Conservation (phyloP, 2,113 vertebrate genomes). For the Ptychochromis oligacanthus region DNA sequence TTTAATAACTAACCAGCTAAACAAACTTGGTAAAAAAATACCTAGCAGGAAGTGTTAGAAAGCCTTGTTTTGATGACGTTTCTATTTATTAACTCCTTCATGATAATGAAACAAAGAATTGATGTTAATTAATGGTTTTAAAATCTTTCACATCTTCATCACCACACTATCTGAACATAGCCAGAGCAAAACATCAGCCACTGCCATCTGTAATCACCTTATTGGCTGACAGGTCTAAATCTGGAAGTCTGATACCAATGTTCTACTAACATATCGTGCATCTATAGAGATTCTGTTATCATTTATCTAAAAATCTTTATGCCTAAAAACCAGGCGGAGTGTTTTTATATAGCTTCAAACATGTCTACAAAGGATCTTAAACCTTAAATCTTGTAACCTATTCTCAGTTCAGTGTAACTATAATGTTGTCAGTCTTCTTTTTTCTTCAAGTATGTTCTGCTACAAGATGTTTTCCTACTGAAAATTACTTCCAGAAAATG, state of each 20-base stretch:
- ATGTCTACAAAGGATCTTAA: not conserved
- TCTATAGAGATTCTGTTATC: not conserved
- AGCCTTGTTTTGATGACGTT: not conserved
- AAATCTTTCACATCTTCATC: not conserved
- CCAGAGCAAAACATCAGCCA: not conserved
- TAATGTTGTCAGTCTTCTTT: slow-evolving; percentile 3
- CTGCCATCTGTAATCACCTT: not conserved
- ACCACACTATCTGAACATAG: not conserved
- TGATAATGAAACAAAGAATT: not conserved
- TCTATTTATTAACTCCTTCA: not conserved
- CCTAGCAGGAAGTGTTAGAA: not conserved
- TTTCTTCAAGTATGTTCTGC: not conserved
- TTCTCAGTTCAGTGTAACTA: not conserved
- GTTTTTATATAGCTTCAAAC: not conserved
- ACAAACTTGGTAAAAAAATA: not conserved
- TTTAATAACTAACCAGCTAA: not conserved
- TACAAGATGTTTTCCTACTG: slow-evolving; percentile 11
- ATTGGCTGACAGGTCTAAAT: too few relatives aligned
- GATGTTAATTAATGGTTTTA: not conserved
- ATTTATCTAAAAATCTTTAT: not conserved
- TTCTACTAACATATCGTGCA: not conserved
- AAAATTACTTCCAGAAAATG: slow-evolving; percentile 46
- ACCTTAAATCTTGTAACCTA: not conserved
- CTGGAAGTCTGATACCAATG: not conserved
- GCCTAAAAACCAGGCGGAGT: not conserved